Conservation (phyloP, 2,113 vertebrate genomes). For the Lucifuga dentata region DNA sequence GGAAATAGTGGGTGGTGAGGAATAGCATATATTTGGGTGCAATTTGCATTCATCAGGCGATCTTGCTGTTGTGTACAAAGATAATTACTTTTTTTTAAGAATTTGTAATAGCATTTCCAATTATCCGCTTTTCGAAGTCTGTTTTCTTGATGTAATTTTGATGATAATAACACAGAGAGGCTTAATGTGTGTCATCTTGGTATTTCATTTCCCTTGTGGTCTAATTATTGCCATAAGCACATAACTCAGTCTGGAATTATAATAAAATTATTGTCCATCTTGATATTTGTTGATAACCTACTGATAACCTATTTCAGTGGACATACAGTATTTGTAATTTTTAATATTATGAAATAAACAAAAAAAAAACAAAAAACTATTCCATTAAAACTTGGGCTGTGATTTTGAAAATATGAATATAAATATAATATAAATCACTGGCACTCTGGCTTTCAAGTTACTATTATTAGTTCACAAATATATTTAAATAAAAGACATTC, state of each 20-base stretch:
- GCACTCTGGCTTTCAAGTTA: too few relatives aligned
- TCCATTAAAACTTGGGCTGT: not conserved
- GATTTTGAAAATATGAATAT: not conserved
- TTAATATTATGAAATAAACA: not conserved
- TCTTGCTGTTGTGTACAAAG: not conserved
- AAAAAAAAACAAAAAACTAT: too few relatives aligned
- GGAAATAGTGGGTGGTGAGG: not conserved
- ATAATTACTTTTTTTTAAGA: not conserved
- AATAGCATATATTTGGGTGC: not conserved
- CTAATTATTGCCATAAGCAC: not conserved
- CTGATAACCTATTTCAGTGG: slow-evolving; percentile 5
- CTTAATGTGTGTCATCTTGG: not conserved
- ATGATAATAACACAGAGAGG: not conserved
- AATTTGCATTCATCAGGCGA: slow-evolving; percentile 11
- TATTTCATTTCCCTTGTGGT: slow-evolving; percentile 14
- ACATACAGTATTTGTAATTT: slow-evolving; percentile 3
- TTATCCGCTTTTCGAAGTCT: not conserved
- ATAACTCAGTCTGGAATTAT: slow-evolving; percentile 11
- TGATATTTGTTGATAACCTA: slow-evolving; percentile 15
- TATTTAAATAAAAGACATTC: too few relatives aligned
- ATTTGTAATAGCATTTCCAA: not conserved
- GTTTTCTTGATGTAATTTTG: not conserved
- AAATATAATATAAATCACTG: too few relatives aligned
- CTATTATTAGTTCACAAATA: too few relatives aligned
- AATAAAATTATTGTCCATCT: not conserved